A percentile compares a stretch with the other conserved stretches of the same genome.
These are phyloP conservation scores for Cyanoliseus patagonus DNA, from an alignment of 2,113 vertebrate genomes.

Conservation along the genomic window DNA sequence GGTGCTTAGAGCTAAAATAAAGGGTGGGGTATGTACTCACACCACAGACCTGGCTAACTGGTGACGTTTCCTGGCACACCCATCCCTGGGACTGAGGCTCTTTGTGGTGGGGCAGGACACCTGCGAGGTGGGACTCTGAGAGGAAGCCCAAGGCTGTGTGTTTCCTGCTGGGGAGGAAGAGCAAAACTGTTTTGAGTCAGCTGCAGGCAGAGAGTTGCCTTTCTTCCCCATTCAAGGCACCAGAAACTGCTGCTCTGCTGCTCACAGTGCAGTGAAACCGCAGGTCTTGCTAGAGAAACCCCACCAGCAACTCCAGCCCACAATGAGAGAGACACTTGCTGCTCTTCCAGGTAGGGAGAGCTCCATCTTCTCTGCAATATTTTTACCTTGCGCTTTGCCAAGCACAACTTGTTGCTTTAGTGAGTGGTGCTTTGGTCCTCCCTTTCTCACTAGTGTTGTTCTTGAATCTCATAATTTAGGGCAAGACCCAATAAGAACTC, in stretches of 20 bases:
- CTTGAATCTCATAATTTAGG: background rate
- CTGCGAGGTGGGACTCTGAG: background rate
- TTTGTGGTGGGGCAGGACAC: background rate
- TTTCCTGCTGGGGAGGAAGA: background rate
- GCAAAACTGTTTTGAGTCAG: background rate
- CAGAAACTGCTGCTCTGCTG: background rate
- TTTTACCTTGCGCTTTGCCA: background rate
- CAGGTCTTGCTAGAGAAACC: background rate
- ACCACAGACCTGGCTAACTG: background rate
- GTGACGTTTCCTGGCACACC: background rate
- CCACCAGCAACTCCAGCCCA: background rate
- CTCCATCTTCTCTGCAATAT: background rate
- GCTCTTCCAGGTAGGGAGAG: background rate
- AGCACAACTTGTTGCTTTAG: background rate
- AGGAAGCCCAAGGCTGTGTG: background rate
- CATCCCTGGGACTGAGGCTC: background rate
- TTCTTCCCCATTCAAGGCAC: background rate
- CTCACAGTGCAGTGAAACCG: background rate
- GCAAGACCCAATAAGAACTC: background rate
- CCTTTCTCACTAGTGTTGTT: background rate
- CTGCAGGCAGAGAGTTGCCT: background rate
- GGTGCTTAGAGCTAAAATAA: background rate
- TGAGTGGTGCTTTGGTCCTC: background rate
- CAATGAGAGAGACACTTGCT: background rate
- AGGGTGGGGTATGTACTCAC: background rate